phyloP scores from a whole-genome alignment of 2,888 invertebrate species.

The Cyaniris semiargus region DNA sequence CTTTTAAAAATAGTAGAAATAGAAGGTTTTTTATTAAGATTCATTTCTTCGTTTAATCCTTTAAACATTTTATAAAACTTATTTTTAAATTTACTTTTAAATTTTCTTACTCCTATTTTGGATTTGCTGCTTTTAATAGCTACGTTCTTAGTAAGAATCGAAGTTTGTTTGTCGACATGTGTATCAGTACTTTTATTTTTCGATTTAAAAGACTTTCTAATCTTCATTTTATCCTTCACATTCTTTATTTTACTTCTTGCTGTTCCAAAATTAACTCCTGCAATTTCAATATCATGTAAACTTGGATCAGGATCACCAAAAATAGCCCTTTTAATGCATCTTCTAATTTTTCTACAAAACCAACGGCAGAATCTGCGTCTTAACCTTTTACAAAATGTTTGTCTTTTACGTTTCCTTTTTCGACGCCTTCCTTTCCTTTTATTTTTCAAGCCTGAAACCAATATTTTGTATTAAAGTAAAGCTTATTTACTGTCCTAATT shows the following conservation, averaged over 20 bases:
- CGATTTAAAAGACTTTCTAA: conserved; percentile 34
- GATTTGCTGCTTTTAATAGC: conserved; percentile 33
- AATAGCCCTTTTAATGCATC: conserved; percentile 47
- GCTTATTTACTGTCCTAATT: background rate
- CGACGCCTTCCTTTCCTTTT: background rate
- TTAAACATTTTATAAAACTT: background rate
- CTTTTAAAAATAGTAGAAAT: background rate
- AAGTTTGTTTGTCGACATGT: conserved; percentile 33
- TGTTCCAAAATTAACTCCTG: conserved; percentile 44
- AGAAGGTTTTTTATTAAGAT: background rate
- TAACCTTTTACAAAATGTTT: conserved; percentile 13
- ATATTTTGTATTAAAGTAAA: background rate
- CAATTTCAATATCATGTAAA: conserved; percentile 47
- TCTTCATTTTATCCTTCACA: conserved; percentile 45
- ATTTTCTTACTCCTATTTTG: background rate
- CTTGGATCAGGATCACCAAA: conserved; percentile 46
- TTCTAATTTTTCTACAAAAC: conserved; percentile 45
- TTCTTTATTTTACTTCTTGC: conserved; percentile 31
- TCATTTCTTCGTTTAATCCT: background rate
- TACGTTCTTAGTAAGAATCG: conserved; percentile 45
- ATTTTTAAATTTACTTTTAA: background rate
- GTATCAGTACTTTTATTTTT: conserved; percentile 31
- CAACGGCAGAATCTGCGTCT: conserved; percentile 45
- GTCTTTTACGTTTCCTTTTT: background rate
- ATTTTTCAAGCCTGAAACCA: background rate